Evolutionary conservation across 30 jellyfish, hydroid and myxozoan genomes (phyloP), one percentile per base, ranked within the genome.

Genomic region (Aurelia aurita complex sp. Pacific): DNA sequence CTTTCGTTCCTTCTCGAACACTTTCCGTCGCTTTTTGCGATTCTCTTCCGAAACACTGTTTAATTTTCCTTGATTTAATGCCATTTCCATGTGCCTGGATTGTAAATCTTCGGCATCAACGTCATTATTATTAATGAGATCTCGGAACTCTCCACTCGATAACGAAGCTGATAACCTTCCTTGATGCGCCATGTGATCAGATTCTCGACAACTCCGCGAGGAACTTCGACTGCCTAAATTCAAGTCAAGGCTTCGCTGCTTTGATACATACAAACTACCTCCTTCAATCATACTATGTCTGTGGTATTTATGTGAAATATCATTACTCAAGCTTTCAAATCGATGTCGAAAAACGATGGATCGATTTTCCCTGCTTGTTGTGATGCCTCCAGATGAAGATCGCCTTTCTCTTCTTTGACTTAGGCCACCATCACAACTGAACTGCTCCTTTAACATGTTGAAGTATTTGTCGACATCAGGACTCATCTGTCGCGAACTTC

Each of bases 21-120:
- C 91, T 67, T 85, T 88, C 81, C 87, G 79, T 73, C 98, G 88
- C 64, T 53, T 77, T 53, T 86, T 79, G 4, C 98, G 77, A 69
- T 88, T 83, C 78, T 94, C 81, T 81, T 94, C 97, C 16, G 98
- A 76, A 1, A 94, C 96, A 59, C 97, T 89, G 91, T 74, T 62
- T 18, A 94, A 43, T 76, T 84, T 88, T 16, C 98, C 98, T 42
- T 94, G 97, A 60, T 79, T 82, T 67, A 94, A 55, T 15, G 98
- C 98, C 86, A 64, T 75, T 66, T 94, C 98, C 92, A 82, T 88
- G 96, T 94, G 98, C 70, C 96, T 62, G 51, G 97, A 80, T 72
- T 81, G 92, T 66, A 89, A 54, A 40, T 89, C 97, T n/a, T 74
- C 88, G 13, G 73, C 18, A 55, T 74, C 93, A 59, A 52, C 66